Evolutionary conservation across 2,797 vertebrate genomes (phyloP).

Genomic region (Gambusia yucatana): DNA sequence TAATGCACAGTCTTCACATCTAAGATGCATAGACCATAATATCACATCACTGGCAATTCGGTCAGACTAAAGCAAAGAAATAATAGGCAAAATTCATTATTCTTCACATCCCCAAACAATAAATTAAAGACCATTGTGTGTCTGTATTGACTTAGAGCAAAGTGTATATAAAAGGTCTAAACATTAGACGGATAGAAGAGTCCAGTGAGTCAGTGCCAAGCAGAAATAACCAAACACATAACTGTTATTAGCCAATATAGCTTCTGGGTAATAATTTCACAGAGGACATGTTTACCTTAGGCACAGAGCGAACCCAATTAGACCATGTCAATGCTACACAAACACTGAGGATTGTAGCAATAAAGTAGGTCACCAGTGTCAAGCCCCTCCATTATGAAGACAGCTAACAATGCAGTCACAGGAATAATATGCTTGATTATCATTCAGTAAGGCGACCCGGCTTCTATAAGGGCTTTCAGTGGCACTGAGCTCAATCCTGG

Average conservation of each 20-base stretch:
- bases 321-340: constrained; percentile 30
- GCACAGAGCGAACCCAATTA: constrained; percentile 58
- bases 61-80: constrained; percentile 1
- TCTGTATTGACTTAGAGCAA: constrained; percentile 15
- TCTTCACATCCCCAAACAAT: not conserved
- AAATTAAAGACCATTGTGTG: constrained; percentile 2
- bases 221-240: constrained; percentile 44
- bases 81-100: not conserved
- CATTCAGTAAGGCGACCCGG: constrained; percentile 58
- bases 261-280: constrained; percentile 49
- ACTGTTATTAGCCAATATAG: constrained; percentile 60
- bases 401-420: constrained; percentile 50
- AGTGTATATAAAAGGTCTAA: constrained; percentile 6
- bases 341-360: constrained; percentile 19
- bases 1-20: not conserved
- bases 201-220: constrained; percentile 22
- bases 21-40: not conserved
- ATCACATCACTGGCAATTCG: not conserved
- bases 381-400: constrained; percentile 47
- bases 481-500: constrained; percentile 28
- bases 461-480: constrained; percentile 33
- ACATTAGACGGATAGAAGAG: constrained; percentile 17
- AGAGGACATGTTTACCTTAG: constrained; percentile 52
- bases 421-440: constrained; percentile 58
- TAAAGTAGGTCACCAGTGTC: constrained; percentile 54